Base-by-base conservation (phyloP, 2,888 invertebrate species). In the Drosophila melanosoma region DNA sequence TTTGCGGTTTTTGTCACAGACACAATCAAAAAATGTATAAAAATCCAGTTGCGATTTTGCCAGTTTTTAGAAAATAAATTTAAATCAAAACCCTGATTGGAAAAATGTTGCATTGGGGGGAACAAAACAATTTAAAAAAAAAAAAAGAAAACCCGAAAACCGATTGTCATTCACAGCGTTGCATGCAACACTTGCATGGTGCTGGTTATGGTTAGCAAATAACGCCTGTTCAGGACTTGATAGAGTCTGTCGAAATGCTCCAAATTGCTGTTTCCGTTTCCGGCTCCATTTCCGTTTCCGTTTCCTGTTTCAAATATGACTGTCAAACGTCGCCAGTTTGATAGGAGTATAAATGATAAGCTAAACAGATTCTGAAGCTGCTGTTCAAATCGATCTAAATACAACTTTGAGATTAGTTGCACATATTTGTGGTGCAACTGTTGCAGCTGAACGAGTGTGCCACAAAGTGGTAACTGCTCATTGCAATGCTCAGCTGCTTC, bases 1-100 rank as follows among this genome's bases (percentile, higher is more conserved):
- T 89, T 89, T 90, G 90, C 85, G 89, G 87, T 83, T 90, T 77
- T 78, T 74, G 69, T 74, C 82, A 82, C 79, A 68, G 35, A n/a
- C 23, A 58, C 59, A 64, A 58, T 17, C n/a, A 10, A 11, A 81
- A 81, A 82, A 83, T 76, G 73, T 29, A 85, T 80, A 76, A 83
- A 83, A 81, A 77, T 60, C 73, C 77, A 69, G 83, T 78, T 74
- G 74, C 45, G 63, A 58, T 74, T 67, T 62, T 68, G 48, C 63
- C 32, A 42, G 29, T 35, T 58, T 10, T 26, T 61, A 53, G 64
- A 51, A 53, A 62, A 52, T 45, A 54, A 56, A 62, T 61, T 36
- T 35, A 33, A 60, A 74, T 67, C 60, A 79, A 67, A 51, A n/a
- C 15, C 1, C 15, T 23, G 45, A 45, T 45, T 45, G 45, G 45